phyloP scores from a whole-genome alignment of 2,888 invertebrate species.

The Nesidiocoris tenuis region DNA sequence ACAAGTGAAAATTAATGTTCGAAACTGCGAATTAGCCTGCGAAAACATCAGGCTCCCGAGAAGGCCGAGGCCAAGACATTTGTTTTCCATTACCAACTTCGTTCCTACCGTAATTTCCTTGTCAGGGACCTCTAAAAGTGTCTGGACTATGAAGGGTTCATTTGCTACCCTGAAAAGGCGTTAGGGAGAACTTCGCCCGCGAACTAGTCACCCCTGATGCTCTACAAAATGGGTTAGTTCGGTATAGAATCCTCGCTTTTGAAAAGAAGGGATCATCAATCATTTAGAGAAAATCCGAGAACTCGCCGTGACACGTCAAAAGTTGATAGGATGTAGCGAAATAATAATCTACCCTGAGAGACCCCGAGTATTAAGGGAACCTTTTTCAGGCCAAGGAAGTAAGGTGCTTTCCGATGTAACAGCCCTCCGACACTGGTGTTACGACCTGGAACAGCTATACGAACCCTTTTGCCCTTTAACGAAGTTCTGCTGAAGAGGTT shows the following conservation, averaged over 20 bases:
- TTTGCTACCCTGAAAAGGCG: neutral
- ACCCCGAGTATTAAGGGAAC: neutral
- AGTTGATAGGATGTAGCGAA: constrained; percentile 27
- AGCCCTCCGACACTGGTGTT: neutral
- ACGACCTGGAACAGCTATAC: neutral
- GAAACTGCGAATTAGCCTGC: constrained; percentile 20
- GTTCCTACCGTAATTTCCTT: constrained; percentile 25
- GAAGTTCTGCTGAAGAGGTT: neutral
- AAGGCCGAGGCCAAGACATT: constrained; percentile 25
- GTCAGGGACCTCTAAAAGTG: constrained; percentile 5
- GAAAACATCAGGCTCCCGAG: neutral
- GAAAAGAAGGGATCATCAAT: constrained; percentile 11
- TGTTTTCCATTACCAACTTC: constrained; percentile 38
- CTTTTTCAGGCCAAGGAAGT: neutral
- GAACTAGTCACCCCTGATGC: constrained; percentile 4
- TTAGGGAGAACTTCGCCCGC: neutral
- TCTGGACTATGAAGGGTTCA: neutral
- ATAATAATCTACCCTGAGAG: constrained; percentile 14
- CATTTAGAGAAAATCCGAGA: neutral
- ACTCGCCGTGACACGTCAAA: constrained; percentile 35
- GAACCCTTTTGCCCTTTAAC: neutral
- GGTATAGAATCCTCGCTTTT: neutral
- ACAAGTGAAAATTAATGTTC: constrained; percentile 35
- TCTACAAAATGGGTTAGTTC: constrained; percentile 24
- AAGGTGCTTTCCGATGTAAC: constrained; percentile 29